Evolutionary conservation across 2,113 vertebrate species (phyloP).

Genomic region (Podilymbus podiceps): DNA sequence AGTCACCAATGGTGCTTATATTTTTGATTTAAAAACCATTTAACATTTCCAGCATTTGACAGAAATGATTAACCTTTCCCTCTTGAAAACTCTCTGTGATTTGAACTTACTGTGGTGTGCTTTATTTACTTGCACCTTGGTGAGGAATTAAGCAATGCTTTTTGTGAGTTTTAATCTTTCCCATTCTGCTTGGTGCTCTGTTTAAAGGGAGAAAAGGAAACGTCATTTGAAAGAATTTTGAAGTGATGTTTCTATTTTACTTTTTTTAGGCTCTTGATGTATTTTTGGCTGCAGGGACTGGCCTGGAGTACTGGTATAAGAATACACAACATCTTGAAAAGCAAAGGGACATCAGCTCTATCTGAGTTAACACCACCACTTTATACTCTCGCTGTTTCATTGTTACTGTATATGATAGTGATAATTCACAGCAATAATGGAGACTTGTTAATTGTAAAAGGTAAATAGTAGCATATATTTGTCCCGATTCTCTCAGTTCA

Average conservation of each 20-base stretch:
- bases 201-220: constrained; percentile 8
- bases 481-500: not conserved
- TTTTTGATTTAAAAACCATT: constrained; percentile 46
- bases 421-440: not conserved
- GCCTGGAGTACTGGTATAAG: constrained; percentile 20
- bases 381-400: not conserved
- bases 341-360: not conserved
- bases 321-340: constrained; percentile 32
- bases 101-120: not conserved
- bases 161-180: constrained; percentile 48
- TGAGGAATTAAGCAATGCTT: constrained; percentile 34
- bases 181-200: constrained; percentile 35
- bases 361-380: not conserved
- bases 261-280: constrained; percentile 53
- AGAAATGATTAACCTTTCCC: constrained; percentile 45
- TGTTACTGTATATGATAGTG: not conserved
- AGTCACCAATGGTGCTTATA: not conserved
- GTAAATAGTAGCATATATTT: not conserved
- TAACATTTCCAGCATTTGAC: constrained; percentile 40
- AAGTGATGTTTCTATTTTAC: constrained; percentile 59
- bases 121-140: constrained; percentile 56
- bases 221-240: constrained; percentile 41
- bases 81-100: constrained; percentile 39
- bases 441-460: not conserved
- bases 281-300: constrained; percentile 52